phyloP scores from a whole-genome alignment of 2,113 vertebrate species.

The Odobenus rosmarus region DNA sequence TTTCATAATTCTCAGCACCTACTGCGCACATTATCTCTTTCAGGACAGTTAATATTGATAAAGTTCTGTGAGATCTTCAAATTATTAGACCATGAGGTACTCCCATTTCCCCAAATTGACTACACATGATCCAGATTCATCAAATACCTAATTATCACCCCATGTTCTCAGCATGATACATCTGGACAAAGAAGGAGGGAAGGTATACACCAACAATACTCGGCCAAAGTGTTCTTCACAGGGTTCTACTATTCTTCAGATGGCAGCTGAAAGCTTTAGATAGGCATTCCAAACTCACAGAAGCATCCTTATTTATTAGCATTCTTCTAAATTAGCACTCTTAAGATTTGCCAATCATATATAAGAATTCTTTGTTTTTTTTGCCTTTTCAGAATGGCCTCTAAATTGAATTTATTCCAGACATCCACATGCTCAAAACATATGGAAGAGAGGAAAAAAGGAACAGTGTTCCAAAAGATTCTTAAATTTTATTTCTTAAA shows the following conservation, averaged over 20 bases:
- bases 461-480: conserved; percentile 51
- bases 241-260: background rate
- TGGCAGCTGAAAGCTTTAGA: background rate
- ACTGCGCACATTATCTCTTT: background rate
- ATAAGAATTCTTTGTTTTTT: conserved; percentile 56
- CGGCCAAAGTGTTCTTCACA: background rate
- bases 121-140: background rate
- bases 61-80: background rate
- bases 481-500: conserved; percentile 60
- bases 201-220: background rate
- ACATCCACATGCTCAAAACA: conserved; percentile 63
- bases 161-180: background rate
- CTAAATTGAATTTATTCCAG: conserved; percentile 72
- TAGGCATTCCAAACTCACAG: background rate
- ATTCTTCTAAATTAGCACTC: conserved; percentile 63
- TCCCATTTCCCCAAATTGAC: background rate
- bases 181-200: background rate
- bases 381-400: conserved; percentile 55
- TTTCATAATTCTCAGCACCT: background rate
- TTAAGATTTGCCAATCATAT: conserved; percentile 54
- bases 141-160: background rate
- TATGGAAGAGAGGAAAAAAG: conserved; percentile 55
- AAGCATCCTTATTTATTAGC: conserved; percentile 53
- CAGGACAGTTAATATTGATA: background rate
- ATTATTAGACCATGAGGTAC: background rate